Evolutionary conservation across 2,113 vertebrate species (phyloP).

Genomic region (Syngnathus typhle): DNA sequence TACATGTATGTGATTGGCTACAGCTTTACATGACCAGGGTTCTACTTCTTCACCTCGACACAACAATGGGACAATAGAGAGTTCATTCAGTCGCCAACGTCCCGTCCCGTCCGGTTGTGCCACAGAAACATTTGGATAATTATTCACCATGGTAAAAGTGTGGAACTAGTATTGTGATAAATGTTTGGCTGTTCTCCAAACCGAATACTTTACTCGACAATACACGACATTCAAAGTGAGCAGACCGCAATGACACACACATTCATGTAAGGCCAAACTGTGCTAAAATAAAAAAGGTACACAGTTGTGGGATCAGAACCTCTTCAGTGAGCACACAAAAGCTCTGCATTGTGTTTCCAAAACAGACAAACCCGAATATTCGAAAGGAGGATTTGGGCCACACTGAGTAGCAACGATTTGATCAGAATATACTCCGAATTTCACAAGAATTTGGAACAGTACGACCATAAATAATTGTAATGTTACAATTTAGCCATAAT

Average conservation of each 20-base stretch:
- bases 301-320: constrained; percentile 35
- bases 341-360: background rate
- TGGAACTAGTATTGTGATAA: constrained; percentile 8
- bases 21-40: background rate
- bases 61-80: background rate
- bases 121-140: constrained; percentile 8
- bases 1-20: background rate
- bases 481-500: background rate
- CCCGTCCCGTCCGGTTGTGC: background rate
- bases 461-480: background rate
- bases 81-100: background rate
- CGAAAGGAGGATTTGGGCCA: background rate
- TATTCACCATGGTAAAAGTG: constrained; percentile 19
- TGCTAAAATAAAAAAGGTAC: constrained; percentile 11
- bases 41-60: background rate
- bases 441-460: background rate
- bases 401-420: background rate
- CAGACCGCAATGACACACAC: constrained; percentile 42
- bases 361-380: background rate
- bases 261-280: constrained; percentile 48
- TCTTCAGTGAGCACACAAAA: background rate
- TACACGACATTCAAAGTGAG: constrained; percentile 47
- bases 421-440: background rate
- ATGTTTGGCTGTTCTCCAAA: constrained; percentile 35
- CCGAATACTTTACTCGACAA: constrained; percentile 8